These are phyloP conservation scores for Allobates femoralis DNA, from an alignment of 2,797 vertebrate genomes.

Conservation along the genomic window DNA sequence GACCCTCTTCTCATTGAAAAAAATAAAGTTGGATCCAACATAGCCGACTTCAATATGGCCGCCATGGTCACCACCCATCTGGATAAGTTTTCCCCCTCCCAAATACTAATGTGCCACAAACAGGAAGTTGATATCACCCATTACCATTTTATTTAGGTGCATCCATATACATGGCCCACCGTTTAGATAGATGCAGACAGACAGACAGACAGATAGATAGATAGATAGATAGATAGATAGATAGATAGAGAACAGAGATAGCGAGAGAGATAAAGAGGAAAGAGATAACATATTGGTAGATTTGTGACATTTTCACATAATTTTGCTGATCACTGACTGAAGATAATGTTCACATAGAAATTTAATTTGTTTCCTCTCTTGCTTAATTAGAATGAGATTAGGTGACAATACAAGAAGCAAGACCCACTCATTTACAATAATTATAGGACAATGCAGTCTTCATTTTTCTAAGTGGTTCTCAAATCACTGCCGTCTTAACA, in stretches of 20 bases:
- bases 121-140: too few relatives aligned
- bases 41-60: too few relatives aligned
- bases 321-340: background rate
- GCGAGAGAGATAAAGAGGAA: background rate
- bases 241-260: constrained; percentile 6
- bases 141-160: too few relatives aligned
- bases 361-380: constrained; percentile 44
- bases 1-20: too few relatives aligned
- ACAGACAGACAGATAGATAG: too few relatives aligned
- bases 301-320: background rate
- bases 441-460: constrained; percentile 49
- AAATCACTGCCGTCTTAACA: constrained; percentile 26
- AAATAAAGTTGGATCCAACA: too few relatives aligned
- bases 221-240: background rate
- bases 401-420: constrained; percentile 34
- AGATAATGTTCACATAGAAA: constrained; percentile 9
- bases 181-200: background rate
- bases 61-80: too few relatives aligned
- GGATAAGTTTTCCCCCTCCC: too few relatives aligned
- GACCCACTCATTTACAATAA: constrained; percentile 54
- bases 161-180: too few relatives aligned
- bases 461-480: constrained; percentile 45
- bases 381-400: constrained; percentile 59
- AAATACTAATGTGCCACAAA: too few relatives aligned
- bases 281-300: background rate